Base-by-base conservation (phyloP, 2,888 invertebrate species). In the Tineola bisselliella region DNA sequence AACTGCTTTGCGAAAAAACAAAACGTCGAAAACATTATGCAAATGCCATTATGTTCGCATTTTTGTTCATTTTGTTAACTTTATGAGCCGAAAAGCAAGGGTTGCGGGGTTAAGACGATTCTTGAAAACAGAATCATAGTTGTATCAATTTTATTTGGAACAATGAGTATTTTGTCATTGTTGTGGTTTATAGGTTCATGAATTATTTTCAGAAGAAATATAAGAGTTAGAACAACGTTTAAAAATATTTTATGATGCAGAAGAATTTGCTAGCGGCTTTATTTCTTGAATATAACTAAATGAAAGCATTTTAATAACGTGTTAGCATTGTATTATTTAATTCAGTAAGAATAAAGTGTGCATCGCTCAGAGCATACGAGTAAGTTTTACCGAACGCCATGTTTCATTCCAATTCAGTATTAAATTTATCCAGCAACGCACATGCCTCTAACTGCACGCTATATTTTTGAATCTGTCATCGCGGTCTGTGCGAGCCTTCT, bases 21-120 rank as follows among this genome's bases (percentile, higher is more conserved):
- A 84, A 78, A 79, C 81, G 44, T 75, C 66, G 70, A 79, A 61
- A 83, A 86, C 80, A 82, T 83, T 86, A 87, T 87, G 87, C 87
- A 87, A 87, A 87, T 87, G 86, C 75, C 84, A 82, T 83, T 82
- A 84, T 84, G 82, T 78, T 77, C 78, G 74, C 79, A 83, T 87
- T 86, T 87, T 86, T 84, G 83, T 81, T 76, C 79, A 76, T 79
- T 83, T 81, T 77, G 75, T 75, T 74, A 75, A 81, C 70, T 86
- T 87, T 87, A 87, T 87, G 86, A 84, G 73, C 76, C 84, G 81
- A 74, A 76, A 72, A 78, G 79, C 31, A 83, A 80, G 84, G 83
- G 81, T 80, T 82, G 77, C 76, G 73, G 78, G 80, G 82, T 79
- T 82, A 83, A 84, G 82, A 83, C 77, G 80, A 77, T 78, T 73